Base-by-base conservation (phyloP, 1,140 invertebrate species). In the Campoletis sonorensis region DNA sequence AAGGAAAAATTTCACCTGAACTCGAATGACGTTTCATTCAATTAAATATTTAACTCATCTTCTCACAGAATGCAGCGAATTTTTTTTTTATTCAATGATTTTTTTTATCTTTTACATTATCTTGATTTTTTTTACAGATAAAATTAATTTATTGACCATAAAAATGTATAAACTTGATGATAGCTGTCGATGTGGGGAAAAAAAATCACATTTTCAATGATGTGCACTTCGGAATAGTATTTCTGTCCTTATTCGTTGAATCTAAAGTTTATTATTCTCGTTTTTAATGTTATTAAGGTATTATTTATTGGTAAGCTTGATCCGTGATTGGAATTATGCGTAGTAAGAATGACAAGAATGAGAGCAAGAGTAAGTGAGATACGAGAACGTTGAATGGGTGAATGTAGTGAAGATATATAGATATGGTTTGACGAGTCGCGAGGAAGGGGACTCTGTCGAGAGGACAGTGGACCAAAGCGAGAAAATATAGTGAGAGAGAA, bases 381-480 rank as follows among this genome's bases (percentile, higher is more conserved):
- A 16, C 68, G 33, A 71, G 33, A 51, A 37, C 40, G 8, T 45
- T 79, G 37, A 51, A 79, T 79, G 78, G 23, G 54, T 30, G 61
- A 67, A 58, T 68, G 21, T 73, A 45, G 5, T 16, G 4, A 4
- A 18, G 61, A 16, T 49, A 70, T 54, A 33, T 49, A 70, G 33
- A 33, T n/a, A 54, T 49, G 79, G 16, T 15, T 40, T 21, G 61
- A 64, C n/a, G 67, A 33, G 67, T 30, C 30, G 30, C 18, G 26
- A 3, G 26, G 3, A 40, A 51, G 64, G 26, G 16, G 27, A 1
- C 72, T 75, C 16, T 30, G 58, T 37, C 33, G 67, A 67, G 76
- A 64, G 58, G 54, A 77, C 16, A 37, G 27, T 77, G 75, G 54
- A 77, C 75, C 75, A 64, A 30, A 77, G 54, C 30, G 13, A 70